Base-by-base conservation (phyloP, 2,888 invertebrate genomes). In the Nomada flava region DNA sequence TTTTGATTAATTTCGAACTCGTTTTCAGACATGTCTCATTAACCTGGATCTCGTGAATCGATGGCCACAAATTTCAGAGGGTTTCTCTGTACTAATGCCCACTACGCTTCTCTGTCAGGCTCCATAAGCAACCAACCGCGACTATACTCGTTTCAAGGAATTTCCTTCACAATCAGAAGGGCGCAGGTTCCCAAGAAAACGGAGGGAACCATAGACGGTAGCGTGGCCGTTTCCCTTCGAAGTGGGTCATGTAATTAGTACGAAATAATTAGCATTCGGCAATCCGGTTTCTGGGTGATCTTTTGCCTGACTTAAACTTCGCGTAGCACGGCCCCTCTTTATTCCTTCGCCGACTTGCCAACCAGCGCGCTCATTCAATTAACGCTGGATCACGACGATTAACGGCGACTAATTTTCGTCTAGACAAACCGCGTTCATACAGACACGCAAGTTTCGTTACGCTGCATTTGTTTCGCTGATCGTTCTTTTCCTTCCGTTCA, bases 231-330 rank as follows among this genome's bases (percentile, higher is more conserved):
- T 70, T 60, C 47, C 15, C n/a, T 18, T 11, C 47, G 59, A 64
- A 83, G 59, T 83, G 64, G 55, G 59, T 69, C 77, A 64, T 68
- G 80, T 80, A 84, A 84, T 86, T 82, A 86, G 69, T 62, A 74
- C 42, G 70, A 83, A 86, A 83, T 80, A 86, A 85, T 83, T 81
- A 85, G 73, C 81, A 71, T 83, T 86, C 67, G 63, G 76, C 68
- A 74, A 80, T 68, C 57, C 52, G 50, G 2, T 23, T 15, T 29
- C 29, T 13, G 13, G 47, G 50, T 53, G n/a, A 52, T 55, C 67
- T 50, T 69, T 74, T 26, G 60, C 13, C 13, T 5, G 23, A 72
- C 44, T 73, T 23, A 36, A 68, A 50, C 44, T 55, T 42, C 44
- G 13, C n/a, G 26, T 18, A 53, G n/a, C 23, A 11, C 18, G 0